A percentile compares a stretch with the other conserved stretches of the same genome.
These are phyloP conservation scores for Prosopocoilus inquinatus DNA, from an alignment of 2,888 invertebrate species.

Conservation along the genomic window DNA sequence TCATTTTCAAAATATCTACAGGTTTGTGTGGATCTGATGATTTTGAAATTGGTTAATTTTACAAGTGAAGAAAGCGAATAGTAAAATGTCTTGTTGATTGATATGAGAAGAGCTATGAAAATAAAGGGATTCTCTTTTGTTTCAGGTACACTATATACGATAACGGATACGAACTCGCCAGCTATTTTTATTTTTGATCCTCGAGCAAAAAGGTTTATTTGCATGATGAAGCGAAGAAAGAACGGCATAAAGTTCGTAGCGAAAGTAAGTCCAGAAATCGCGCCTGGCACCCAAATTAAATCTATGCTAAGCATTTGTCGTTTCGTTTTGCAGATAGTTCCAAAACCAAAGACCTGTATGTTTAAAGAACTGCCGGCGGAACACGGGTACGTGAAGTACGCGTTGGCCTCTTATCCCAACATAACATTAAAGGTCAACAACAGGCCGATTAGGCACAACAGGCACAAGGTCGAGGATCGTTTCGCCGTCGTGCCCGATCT, in stretches of 20 bases:
- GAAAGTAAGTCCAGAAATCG: slow-evolving; percentile 33
- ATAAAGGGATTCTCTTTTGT: slow-evolving; percentile 11
- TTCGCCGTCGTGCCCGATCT: background rate
- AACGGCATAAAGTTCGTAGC: slow-evolving; percentile 28
- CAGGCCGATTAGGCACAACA: background rate
- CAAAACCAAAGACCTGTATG: slow-evolving; percentile 30
- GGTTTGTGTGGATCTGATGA: too few species aligned
- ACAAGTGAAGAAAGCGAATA: too few species aligned
- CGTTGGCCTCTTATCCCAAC: background rate
- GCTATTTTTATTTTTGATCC: slow-evolving; percentile 39
- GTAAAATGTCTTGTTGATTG: background rate
- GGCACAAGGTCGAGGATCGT: background rate
- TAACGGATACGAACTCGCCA: slow-evolving; percentile 24
- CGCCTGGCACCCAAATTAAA: background rate
- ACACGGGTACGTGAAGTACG: slow-evolving; percentile 12
- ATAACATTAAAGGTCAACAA: slow-evolving; percentile 5
- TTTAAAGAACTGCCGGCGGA: slow-evolving; percentile 27
- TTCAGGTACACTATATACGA: slow-evolving; percentile 29
- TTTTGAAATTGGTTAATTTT: too few species aligned
- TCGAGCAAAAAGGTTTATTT: slow-evolving; percentile 37
- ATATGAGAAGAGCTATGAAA: background rate
- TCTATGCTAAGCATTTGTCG: background rate
- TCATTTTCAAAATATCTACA: too few species aligned
- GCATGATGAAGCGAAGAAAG: slow-evolving; percentile 32
- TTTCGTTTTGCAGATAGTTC: slow-evolving; percentile 29